Evolutionary conservation across 2,113 vertebrate genomes (phyloP).

Genomic region (Myotis brandtii): DNA sequence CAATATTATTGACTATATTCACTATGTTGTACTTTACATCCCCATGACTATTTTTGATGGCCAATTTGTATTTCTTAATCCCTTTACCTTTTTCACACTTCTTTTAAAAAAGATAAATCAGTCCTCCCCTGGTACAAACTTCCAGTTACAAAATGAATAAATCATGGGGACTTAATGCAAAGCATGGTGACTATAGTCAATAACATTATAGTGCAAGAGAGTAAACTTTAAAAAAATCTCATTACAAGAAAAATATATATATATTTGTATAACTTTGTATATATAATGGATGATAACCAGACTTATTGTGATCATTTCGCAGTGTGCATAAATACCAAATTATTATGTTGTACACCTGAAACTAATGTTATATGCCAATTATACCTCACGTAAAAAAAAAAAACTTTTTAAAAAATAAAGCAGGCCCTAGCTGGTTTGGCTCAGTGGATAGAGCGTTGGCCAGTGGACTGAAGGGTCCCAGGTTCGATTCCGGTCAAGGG

Average conservation of each 20-base stretch:
- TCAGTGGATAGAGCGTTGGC: no score
- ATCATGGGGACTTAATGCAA: neutral
- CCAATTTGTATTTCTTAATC: neutral
- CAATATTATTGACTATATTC: neutral
- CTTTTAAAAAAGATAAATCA: constrained; percentile 16
- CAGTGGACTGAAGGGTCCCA: no score
- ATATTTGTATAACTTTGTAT: neutral
- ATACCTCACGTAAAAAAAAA: no score
- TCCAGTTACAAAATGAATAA: neutral
- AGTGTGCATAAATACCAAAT: neutral
- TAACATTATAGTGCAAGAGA: neutral
- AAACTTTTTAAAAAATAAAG: neutral
- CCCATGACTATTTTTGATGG: neutral
- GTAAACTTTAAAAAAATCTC: neutral
- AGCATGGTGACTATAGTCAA: neutral
- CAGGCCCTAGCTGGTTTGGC: no score
- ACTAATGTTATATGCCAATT: neutral
- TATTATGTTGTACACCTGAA: neutral
- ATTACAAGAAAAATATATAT: neutral
- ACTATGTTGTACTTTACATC: neutral
- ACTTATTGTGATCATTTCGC: neutral
- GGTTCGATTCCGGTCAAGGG: no score
- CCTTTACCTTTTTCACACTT: neutral
- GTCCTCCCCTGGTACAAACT: neutral
- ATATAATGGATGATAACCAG: neutral